These are phyloP conservation scores for Xestia c-nigrum DNA, from an alignment of 2,888 invertebrate genomes.

Conservation along the genomic window DNA sequence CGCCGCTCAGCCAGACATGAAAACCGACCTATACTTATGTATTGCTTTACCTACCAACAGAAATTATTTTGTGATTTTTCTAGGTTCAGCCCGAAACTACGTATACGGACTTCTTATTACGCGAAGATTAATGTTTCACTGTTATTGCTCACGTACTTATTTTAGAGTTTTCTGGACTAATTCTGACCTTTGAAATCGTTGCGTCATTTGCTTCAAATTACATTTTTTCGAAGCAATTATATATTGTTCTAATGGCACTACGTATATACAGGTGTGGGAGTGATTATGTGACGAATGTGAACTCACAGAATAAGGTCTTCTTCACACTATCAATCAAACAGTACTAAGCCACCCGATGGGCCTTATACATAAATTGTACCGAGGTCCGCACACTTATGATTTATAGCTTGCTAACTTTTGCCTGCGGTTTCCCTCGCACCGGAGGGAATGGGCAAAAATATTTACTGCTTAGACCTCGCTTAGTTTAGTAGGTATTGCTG, in stretches of 20 bases:
- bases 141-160: constrained; percentile 1
- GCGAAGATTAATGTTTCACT: constrained; percentile 10
- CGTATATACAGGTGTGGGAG: neutral
- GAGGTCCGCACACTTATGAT: constrained; percentile 55
- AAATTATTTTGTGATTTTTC: neutral
- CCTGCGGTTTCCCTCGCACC: constrained; percentile 38
- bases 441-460: constrained; percentile 52
- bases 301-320: constrained; percentile 33
- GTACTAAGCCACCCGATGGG: constrained; percentile 52
- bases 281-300: constrained; percentile 43
- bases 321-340: constrained; percentile 60
- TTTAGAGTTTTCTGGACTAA: neutral
- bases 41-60: neutral
- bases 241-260: constrained; percentile 21
- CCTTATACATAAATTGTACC: constrained; percentile 57
- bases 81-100: neutral
- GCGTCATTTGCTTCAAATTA: neutral
- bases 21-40: neutral
- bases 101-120: neutral
- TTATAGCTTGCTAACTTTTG: constrained; percentile 62
- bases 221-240: neutral
- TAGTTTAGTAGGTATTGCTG: neutral
- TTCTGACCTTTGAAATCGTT: constrained; percentile 8
- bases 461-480: constrained; percentile 38
- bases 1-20: neutral